A percentile compares a stretch with the other conserved stretches of the same genome.
Conservation (phyloP, 2,797 vertebrate genomes). For the Sebastes ruberrimus region DNA sequence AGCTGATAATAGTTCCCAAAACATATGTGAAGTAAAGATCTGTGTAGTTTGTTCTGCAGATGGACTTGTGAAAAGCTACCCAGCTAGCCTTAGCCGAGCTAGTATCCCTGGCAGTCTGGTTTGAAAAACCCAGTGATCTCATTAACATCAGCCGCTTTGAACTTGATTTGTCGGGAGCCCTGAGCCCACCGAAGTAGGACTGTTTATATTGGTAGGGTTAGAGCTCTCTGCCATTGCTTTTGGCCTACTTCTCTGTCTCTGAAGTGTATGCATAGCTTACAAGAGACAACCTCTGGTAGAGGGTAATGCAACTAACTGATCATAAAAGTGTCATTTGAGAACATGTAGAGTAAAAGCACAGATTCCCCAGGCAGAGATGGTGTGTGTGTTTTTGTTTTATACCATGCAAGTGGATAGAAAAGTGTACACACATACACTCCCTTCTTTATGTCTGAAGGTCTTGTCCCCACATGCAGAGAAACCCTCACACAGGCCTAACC, state of each 20-base stretch:
- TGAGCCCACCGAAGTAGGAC: background rate
- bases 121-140: conserved; percentile 27
- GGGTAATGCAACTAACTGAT: too few relatives aligned
- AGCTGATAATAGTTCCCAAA: background rate
- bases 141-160: conserved; percentile 56
- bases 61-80: background rate
- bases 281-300: too few relatives aligned
- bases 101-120: too few relatives aligned
- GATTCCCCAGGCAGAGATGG: background rate
- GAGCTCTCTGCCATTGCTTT: background rate
- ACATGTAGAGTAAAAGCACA: too few relatives aligned
- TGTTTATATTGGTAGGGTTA: background rate
- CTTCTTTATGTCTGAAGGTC: conserved; percentile 17
- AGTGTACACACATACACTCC: background rate
- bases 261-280: too few relatives aligned
- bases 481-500: conserved; percentile 29
- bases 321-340: too few relatives aligned
- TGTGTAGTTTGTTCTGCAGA: background rate
- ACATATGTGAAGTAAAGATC: background rate
- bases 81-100: background rate
- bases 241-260: conserved; percentile 46
- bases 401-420: background rate
- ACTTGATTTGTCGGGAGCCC: conserved; percentile 15
- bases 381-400: background rate
- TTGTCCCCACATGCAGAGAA: background rate